Conservation (phyloP, 2,113 vertebrate genomes). For the Mirounga angustirostris region DNA sequence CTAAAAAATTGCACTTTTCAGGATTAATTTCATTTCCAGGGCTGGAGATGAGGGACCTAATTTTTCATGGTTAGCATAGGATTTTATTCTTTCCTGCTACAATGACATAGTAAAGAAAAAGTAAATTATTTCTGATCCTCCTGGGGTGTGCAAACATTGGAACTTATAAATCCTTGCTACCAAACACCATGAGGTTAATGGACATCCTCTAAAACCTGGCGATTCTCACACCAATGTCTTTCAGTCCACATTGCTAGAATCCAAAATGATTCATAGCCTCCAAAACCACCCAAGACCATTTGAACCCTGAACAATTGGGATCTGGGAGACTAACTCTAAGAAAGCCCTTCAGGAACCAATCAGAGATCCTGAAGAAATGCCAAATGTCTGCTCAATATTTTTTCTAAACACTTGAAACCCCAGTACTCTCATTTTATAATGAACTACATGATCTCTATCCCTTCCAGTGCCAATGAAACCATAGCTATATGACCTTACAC, state of each 20-base stretch:
- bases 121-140: neutral
- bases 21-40: slow-evolving; percentile 12
- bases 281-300: neutral
- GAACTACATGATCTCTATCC: neutral
- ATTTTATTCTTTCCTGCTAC: slow-evolving; percentile 6
- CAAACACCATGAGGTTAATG: neutral
- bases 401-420: neutral
- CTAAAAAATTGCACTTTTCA: slow-evolving; percentile 45
- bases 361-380: neutral
- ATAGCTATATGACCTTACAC: neutral
- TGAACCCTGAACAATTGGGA: neutral
- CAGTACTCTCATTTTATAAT: neutral
- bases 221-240: neutral
- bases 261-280: neutral
- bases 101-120: slow-evolving; percentile 27
- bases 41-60: neutral
- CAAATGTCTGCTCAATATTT: neutral
- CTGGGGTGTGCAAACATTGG: neutral
- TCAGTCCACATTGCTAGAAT: neutral
- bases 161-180: neutral
- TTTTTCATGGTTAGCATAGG: slow-evolving; percentile 16
- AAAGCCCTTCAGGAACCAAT: neutral
- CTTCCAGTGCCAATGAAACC: neutral
- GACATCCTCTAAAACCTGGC: neutral
- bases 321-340: neutral